phyloP scores from a whole-genome alignment of 2,888 invertebrate genomes.

The Xylocampa areola region DNA sequence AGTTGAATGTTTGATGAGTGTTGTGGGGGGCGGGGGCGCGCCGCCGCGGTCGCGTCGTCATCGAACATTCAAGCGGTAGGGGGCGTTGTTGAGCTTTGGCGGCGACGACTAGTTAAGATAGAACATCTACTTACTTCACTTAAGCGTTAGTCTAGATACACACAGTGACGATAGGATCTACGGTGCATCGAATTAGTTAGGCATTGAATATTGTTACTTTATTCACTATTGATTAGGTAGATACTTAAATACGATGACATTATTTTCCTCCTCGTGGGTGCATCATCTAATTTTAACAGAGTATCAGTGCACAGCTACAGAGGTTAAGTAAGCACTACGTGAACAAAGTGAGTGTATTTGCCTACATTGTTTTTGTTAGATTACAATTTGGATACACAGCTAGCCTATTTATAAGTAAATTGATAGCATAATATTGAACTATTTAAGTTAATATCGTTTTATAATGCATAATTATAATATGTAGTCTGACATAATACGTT shows the following conservation, averaged over 20 bases:
- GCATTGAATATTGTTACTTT: slow-evolving; percentile 52
- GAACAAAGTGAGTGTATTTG: slow-evolving; percentile 60
- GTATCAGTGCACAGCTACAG: slow-evolving; percentile 75
- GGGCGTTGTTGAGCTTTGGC: slow-evolving; percentile 39
- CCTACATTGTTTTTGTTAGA: slow-evolving; percentile 46
- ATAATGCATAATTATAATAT: slow-evolving; percentile 60
- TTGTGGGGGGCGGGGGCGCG: slow-evolving; percentile 66
- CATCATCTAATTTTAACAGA: slow-evolving; percentile 68
- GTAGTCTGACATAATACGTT: slow-evolving; percentile 37
- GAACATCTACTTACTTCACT: slow-evolving; percentile 54
- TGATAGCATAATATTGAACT: slow-evolving; percentile 50
- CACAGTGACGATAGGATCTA: slow-evolving; percentile 64
- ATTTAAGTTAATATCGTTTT: slow-evolving; percentile 57
- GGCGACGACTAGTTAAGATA: slow-evolving; percentile 46
- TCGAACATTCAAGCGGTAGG: slow-evolving; percentile 86
- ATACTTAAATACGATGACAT: slow-evolving; percentile 50
- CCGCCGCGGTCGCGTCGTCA: slow-evolving; percentile 78
- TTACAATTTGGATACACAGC: slow-evolving; percentile 58
- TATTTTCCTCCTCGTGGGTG: slow-evolving; percentile 58
- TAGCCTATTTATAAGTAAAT: slow-evolving; percentile 64
- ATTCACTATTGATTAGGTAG: slow-evolving; percentile 58
- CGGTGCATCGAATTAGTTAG: slow-evolving; percentile 67
- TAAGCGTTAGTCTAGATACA: slow-evolving; percentile 62
- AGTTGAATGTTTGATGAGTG: slow-evolving; percentile 91
- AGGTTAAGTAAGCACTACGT: slow-evolving; percentile 75